These are phyloP conservation scores for Manis javanica DNA, from an alignment of 2,797 vertebrate genomes.

Conservation along the genomic window DNA sequence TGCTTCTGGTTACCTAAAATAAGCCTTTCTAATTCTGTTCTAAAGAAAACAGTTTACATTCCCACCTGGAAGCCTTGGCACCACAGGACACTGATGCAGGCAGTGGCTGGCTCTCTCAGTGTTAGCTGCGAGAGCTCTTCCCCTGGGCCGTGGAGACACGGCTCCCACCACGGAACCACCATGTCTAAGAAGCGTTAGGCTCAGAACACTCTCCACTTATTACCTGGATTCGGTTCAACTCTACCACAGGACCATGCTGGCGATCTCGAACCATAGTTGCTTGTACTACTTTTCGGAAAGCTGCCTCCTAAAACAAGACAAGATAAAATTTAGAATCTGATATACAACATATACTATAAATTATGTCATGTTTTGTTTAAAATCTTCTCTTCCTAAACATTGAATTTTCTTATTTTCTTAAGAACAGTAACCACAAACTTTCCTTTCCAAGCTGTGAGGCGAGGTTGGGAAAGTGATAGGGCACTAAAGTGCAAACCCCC, in stretches of 20 bases:
- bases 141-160: background rate
- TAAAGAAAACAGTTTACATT: background rate
- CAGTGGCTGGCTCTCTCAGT: background rate
- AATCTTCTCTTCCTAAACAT: background rate
- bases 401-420: background rate
- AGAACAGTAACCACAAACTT: background rate
- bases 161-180: accelerated
- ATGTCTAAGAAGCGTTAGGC: background rate
- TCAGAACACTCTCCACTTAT: background rate
- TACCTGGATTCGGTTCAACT: constrained; percentile 99
- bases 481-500: too few relatives aligned
- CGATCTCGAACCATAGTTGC: constrained; percentile 99
- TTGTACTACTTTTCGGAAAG: constrained; percentile 99
- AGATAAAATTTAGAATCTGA: background rate
- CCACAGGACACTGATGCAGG: background rate
- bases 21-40: background rate
- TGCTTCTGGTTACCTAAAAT: background rate
- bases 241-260: constrained; percentile 98
- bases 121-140: too few relatives aligned
- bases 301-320: constrained; percentile 92
- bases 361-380: background rate
- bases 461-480: too few relatives aligned
- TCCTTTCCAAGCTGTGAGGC: background rate
- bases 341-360: background rate
- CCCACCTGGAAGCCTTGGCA: background rate